Evolutionary conservation across 30 jellyfish, hydroid and myxozoan genomes (phyloP), one percentile per base, ranked within the genome.

Genomic region (Hydractinia symbiolongicarpus): DNA sequence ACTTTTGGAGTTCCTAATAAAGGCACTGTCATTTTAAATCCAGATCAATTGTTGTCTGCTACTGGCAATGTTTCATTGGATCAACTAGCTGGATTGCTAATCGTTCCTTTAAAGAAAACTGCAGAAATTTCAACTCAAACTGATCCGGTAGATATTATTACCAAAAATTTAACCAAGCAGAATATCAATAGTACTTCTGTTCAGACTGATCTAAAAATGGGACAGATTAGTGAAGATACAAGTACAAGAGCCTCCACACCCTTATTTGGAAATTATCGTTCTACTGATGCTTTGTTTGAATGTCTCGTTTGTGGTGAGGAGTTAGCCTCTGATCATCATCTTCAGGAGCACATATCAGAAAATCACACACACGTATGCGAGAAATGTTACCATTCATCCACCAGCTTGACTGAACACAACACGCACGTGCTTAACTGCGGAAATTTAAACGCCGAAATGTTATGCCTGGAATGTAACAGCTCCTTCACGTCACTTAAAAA

Each of bases 61-160:
- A 75, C 83, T 14, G 83, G 83, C 15, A 52, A 52, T 10, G 76
- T 85, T 1, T n/a, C 70, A 79, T 62, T 87, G 72, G 94, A 78
- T 61, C 74, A 69, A 19, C 81, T 90, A 58, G 67, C 95, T 6
- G 97, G 97, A 30, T 56, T 85, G 51, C 80, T 90, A 19, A 82
- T 90, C 4, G 78, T 90, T 67, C 97, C 97, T 16, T 52, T 90
- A 68, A 90, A 90, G 76, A 90, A 85, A 66, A 86, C 95, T 7
- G 20, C 68, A 66, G 95, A 90, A 61, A 66, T 79, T 11, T 82
- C 81, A 2, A 76, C 81, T 8, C 97, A 90, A 86, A 90, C 97
- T 4, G 97, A 90, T 30, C 89, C 88, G 10, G 82, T 82, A 50
- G 86, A 82, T 8, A 17, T 61, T n/a, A 50, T 44, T 1, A 66